Evolutionary conservation across 2,113 vertebrate species (phyloP), one percentile per base, ranked within the genome.

Genomic region (Cynopterus brachyotis): DNA sequence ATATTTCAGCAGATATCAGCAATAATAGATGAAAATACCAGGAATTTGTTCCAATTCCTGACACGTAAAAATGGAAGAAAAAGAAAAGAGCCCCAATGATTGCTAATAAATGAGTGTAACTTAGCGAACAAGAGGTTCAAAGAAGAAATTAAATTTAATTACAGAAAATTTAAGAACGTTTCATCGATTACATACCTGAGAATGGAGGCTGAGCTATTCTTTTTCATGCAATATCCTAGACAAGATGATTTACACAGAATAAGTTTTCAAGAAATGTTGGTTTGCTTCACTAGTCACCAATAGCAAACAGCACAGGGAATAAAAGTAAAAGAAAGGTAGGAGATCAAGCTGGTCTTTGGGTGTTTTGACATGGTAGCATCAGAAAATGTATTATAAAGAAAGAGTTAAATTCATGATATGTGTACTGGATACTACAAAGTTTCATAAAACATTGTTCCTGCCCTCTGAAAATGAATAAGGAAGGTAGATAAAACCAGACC

Each of bases 401-500:
- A 81, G 93, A 81, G 67, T 42, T 62, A 89, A 90, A 62, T 92
- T 3, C 24, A 60, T 60, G 55, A 40, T 50, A 53, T 32, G 26
- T 89, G 32, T 83, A 12, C 17, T 57, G 45, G 2, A n/a, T 73
- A n/a, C 40, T 80, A 30, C 67, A 59, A 28, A 60, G 17, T 60
- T 67, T 93, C 82, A 11, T 89, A 40, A 95, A 76, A 22, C 12
- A 9, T 66, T 26, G 11, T 40, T 3, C 16, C 9, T 66, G 3
- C 13, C 17, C 55, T 93, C 67, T 90, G 57, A 86, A 92, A 95
- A 89, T 70, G n/a, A 72, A 30, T 67, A 91, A 94, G 20, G 53
- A 96, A 69, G 6, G 8, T 13, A 89, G 13, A 5, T 60, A 53
- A 67, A n/a, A 37, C 15, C 45, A 96, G 28, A 94, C 20, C 3